Evolutionary conservation across 2,113 vertebrate species (phyloP), one percentile per base, ranked within the genome.

Genomic region (Genyomyrus donnyi): DNA sequence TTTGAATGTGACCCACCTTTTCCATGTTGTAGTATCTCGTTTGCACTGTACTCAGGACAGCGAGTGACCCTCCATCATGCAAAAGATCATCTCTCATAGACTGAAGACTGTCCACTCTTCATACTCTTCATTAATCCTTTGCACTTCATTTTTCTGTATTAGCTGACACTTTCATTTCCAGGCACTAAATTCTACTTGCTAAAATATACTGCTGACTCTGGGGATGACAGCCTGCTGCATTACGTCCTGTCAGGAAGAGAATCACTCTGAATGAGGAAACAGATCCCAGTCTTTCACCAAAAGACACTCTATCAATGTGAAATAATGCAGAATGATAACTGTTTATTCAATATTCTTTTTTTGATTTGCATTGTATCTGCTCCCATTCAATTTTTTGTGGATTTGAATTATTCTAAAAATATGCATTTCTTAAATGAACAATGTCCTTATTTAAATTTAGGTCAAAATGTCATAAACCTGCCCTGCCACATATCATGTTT

Each of bases 111-210:
- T n/a, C 48, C 88, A 17, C 45, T 49, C 52, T 74, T 87, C 74
- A 6, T 85, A 52, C 87, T 45, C 48, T 58, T 2, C 27, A 89
- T 8, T 7, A 53, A 19, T 53, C 31, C 27, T 31, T 49, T 74
- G 88, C 88, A 31, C 3, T 42, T 56, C 50, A 84, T 45, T 80
- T 80, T 77, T 89, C 21, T 50, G 49, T 3, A n/a, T n/a, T 46
- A 58, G 89, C 90, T 87, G 11, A 50, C 62, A 13, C 49, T 39
- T 85, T 27, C 19, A 85, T 2, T 21, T 1, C n/a, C 87, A 99
- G 98, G 97, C 92, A 98, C 98, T 24, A 96, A 95, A 92, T 98
- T 99, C 94, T 96, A 89, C 31, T 93, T 99, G 88, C 91, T 98
- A 92, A 96, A 94, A 13, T 93, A 95, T 91, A 98, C 97, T 0